These are phyloP conservation scores for Alces alces DNA, from an alignment of 2,113 vertebrate genomes.

Conservation along the genomic window DNA sequence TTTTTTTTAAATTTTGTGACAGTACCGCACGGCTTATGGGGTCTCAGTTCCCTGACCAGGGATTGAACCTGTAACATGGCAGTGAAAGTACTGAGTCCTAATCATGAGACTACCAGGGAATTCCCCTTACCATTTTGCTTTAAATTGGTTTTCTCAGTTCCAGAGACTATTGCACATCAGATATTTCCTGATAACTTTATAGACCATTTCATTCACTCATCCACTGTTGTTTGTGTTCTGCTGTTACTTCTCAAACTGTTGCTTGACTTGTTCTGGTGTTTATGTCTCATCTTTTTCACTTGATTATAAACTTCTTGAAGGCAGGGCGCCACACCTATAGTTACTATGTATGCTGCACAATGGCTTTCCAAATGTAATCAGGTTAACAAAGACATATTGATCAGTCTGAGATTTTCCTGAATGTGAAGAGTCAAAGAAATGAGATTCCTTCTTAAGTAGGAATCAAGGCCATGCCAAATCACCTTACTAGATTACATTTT, in stretches of 20 bases:
- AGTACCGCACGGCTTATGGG: background rate
- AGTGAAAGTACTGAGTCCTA: background rate
- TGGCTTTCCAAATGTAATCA: background rate
- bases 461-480: background rate
- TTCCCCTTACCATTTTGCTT: background rate
- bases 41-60: background rate
- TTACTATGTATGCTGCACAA: background rate
- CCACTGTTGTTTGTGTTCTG: background rate
- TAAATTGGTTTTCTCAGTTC: background rate
- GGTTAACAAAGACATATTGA: background rate
- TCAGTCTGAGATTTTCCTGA: background rate
- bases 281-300: background rate
- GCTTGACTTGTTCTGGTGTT: background rate
- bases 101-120: background rate
- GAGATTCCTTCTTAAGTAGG: background rate
- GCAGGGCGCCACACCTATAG: background rate
- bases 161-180: background rate
- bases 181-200: background rate
- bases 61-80: background rate
- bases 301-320: background rate
- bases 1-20: background rate
- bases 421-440: background rate
- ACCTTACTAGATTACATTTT: background rate
- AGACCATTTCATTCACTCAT: background rate
- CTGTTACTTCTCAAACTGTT: background rate